These are phyloP conservation scores for Drosophila demipolita DNA, from an alignment of 2,888 invertebrate genomes.

Conservation along the genomic window DNA sequence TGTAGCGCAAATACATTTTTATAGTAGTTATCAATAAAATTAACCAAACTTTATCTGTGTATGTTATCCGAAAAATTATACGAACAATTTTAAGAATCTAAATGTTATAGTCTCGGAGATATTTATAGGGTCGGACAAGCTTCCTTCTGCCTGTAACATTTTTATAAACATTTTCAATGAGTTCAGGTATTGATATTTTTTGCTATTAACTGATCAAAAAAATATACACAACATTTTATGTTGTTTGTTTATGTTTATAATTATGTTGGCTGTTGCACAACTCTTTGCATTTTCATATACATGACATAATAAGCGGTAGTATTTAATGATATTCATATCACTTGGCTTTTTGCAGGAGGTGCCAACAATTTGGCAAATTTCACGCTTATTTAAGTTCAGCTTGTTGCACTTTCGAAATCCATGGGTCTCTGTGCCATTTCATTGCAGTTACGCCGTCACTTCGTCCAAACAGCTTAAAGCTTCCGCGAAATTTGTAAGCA, in stretches of 20 bases:
- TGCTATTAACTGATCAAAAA: background rate
- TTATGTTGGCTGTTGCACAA: background rate
- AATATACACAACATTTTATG: background rate
- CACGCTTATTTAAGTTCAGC: conserved; percentile 63
- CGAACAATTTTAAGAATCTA: background rate
- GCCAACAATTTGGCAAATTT: conserved; percentile 53
- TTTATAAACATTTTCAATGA: background rate
- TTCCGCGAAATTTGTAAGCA: conserved; percentile 33
- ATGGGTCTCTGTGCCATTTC: conserved; percentile 30
- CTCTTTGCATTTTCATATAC: background rate
- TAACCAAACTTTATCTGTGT: background rate
- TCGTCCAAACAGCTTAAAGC: conserved; percentile 9
- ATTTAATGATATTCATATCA: conserved; percentile 53
- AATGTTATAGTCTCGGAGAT: background rate
- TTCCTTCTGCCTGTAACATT: no score
- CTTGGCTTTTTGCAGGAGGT: conserved; percentile 14
- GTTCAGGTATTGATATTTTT: background rate
- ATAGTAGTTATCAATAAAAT: background rate
- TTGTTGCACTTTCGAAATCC: conserved; percentile 53
- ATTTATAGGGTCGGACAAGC: no score
- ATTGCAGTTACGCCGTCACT: conserved; percentile 34
- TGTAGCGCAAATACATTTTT: background rate
- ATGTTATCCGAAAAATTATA: background rate
- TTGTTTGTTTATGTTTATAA: no score
- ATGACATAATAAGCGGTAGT: conserved; percentile 22